phyloP scores from a whole-genome alignment of 2,888 invertebrate genomes.

The Leptopilina drosophilae region DNA sequence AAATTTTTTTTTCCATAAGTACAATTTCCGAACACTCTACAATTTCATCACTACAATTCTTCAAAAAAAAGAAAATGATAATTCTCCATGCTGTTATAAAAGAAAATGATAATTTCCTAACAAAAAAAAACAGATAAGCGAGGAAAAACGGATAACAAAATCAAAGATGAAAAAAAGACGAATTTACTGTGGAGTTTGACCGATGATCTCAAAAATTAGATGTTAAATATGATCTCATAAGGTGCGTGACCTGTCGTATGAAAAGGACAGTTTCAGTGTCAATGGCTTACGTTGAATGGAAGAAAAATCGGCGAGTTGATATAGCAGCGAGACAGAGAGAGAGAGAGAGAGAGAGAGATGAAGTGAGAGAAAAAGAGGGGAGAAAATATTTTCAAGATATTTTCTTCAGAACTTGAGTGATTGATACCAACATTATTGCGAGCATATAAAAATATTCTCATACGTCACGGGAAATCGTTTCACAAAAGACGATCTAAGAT shows the following conservation, averaged over 20 bases:
- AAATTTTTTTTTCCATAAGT: background rate
- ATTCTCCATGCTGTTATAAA: background rate
- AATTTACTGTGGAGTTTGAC: background rate
- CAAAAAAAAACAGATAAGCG: background rate
- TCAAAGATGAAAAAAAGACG: background rate
- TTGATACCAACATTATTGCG: conserved; percentile 17
- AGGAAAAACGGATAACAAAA: background rate
- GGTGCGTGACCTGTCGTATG: conserved; percentile 32
- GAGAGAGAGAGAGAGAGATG: too few relatives aligned
- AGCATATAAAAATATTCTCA: conserved; percentile 5
- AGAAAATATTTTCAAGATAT: background rate
- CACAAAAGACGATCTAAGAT: conserved; percentile 66
- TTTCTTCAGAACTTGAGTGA: conserved; percentile 22
- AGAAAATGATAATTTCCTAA: background rate
- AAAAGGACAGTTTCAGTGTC: conserved; percentile 35
- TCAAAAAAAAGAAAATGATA: background rate
- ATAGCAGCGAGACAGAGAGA: conserved; percentile 16
- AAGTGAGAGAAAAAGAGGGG: too few relatives aligned
- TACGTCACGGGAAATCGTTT: conserved; percentile 57
- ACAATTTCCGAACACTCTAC: too few relatives aligned
- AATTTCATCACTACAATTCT: too few relatives aligned
- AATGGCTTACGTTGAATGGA: conserved; percentile 27
- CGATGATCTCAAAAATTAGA: conserved; percentile 25
- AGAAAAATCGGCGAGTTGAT: conserved; percentile 46
- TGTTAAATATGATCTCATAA: conserved; percentile 7